Conservation (phyloP, 2,113 vertebrate species). For the Microcebus ravelobensis region DNA sequence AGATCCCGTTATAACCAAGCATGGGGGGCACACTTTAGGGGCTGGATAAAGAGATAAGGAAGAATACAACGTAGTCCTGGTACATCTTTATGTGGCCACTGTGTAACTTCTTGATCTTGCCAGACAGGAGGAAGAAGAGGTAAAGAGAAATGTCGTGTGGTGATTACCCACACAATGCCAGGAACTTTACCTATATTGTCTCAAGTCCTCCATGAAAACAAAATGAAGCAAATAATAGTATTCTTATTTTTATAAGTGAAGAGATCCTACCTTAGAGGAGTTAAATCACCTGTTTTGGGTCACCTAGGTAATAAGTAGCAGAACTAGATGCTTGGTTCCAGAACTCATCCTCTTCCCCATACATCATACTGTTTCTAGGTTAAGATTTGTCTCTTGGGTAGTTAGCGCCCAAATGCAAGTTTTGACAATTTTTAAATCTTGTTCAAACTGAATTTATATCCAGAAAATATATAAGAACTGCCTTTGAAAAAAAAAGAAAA, state of each 20-base stretch:
- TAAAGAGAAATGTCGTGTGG: background rate
- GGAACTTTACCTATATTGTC: no score
- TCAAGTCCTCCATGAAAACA: background rate
- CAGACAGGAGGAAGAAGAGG: background rate
- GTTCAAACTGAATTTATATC: background rate
- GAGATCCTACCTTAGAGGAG: background rate
- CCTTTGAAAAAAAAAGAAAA: no score
- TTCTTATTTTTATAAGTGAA: background rate
- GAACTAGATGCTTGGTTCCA: background rate
- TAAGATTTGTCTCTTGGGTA: background rate
- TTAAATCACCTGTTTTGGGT: background rate
- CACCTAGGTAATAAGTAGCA: background rate
- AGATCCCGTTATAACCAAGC: no score
- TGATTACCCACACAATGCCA: no score
- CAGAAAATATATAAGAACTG: background rate
- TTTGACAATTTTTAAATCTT: background rate
- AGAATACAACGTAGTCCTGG: background rate
- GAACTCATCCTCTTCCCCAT: background rate
- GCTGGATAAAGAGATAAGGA: no score
- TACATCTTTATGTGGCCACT: background rate
- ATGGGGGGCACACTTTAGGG: background rate
- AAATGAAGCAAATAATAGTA: background rate
- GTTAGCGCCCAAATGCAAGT: background rate
- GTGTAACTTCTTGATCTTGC: background rate
- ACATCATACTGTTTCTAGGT: background rate